These are phyloP conservation scores for Chrosomus eos DNA, from an alignment of 2,797 vertebrate genomes.

Conservation along the genomic window DNA sequence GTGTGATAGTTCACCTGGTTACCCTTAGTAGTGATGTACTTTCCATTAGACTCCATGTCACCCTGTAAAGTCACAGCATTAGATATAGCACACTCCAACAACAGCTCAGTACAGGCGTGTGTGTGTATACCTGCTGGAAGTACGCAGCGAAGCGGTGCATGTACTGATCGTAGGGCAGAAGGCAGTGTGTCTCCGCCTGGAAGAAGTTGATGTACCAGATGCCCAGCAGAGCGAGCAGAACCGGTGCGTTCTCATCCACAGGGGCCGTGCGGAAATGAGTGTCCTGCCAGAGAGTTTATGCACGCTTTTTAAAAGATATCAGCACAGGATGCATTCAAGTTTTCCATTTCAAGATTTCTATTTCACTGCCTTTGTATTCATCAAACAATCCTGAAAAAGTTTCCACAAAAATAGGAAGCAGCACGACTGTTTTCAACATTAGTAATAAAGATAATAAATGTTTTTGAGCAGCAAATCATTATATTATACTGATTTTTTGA, in stretches of 20 bases:
- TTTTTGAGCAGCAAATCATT: no score
- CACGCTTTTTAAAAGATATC: not conserved
- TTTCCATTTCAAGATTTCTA: no score
- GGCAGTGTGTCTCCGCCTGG: slow-evolving; percentile 89
- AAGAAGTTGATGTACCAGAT: slow-evolving; percentile 98
- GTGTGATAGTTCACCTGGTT: slow-evolving; percentile 89
- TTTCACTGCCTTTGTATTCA: no score
- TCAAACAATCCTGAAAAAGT: no score
- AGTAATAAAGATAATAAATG: no score
- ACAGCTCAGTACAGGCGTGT: not conserved
- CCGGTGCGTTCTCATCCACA: slow-evolving; percentile 88
- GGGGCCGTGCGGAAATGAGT: slow-evolving; percentile 89
- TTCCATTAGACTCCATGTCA: slow-evolving; percentile 98
- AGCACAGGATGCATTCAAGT: not conserved
- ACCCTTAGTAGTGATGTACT: slow-evolving; percentile 91
- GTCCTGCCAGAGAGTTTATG: slow-evolving; percentile 77
- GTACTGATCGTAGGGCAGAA: slow-evolving; percentile 97
- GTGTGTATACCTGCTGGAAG: slow-evolving; percentile 90
- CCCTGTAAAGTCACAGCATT: slow-evolving; percentile 75
- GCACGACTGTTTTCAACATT: no score
- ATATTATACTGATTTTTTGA: no score
- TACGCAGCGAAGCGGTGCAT: slow-evolving; percentile 98
- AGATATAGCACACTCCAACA: not conserved
- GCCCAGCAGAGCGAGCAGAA: slow-evolving; percentile 90
- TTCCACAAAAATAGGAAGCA: no score